Evolutionary conservation across 2,797 vertebrate species (phyloP), one percentile per base, ranked within the genome.

Genomic region (Notolabrus celidotus): DNA sequence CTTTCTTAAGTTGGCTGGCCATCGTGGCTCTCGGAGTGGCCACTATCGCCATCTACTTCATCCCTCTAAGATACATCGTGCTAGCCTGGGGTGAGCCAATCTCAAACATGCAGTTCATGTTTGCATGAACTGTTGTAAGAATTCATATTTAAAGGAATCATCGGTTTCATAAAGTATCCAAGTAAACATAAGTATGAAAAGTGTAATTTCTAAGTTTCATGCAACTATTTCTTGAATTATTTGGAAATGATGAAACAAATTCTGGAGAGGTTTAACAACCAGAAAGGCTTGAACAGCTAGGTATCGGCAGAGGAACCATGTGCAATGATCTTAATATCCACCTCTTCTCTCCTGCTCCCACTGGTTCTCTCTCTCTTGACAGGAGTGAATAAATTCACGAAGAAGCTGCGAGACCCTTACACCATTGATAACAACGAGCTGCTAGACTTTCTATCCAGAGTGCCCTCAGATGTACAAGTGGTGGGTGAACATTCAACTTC

Each of bases 331-430:
- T 25, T 43, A 50, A 52, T 67, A 16, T 61, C 22, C 2, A 7
- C 20, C 22, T 71, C 27, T 63, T 19, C 29, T 36, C 5, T n/a
- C 19, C 25, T 74, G 17, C 5, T 19, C 27, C 25, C 3, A 19
- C 61, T 63, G 16, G 62, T 66, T 76, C 34, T 69, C 41, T 77
- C 71, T 57, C 42, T 22, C 42, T 47, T 8, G 64, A 8, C 89
- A 99, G 97, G 97, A 60, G 96, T 99, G 82, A 98, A 98, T 92
- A 99, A 99, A 95, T 99, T 99, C 93, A 99, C 97, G 77, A 99
- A 98, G 94, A 99, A 99, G 90, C 95, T 99, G 80, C 94, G 97
- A 85, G 96, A 96, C 91, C 98, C 97, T 0, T 98, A 98, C 89
- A 95, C 94, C 79, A 97, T 99, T 74, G 97, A 99, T 86, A 99